Percentiles rank a stretch among this genome's conserved stretches.
Evolutionary conservation across 1,140 invertebrate species (phyloP).

Genomic region (Tetranychus cinnabarinus): DNA sequence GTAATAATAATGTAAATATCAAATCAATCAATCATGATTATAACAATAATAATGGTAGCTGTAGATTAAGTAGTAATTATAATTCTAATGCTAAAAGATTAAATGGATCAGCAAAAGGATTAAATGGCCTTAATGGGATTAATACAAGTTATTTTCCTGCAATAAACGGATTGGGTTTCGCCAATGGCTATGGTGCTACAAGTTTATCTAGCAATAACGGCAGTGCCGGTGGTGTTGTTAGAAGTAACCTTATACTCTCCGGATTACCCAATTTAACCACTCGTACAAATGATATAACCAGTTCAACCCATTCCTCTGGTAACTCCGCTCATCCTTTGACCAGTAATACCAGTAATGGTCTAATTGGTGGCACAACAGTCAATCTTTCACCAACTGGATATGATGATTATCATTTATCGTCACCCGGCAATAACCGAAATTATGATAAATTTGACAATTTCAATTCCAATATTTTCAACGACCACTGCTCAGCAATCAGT

Average conservation of each 20-base stretch:
- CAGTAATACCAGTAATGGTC: neutral
- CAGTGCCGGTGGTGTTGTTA: neutral
- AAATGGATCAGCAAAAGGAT: too few relatives aligned
- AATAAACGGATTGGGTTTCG: neutral
- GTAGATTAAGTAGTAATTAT: too few relatives aligned
- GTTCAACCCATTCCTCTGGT: constrained; percentile 15
- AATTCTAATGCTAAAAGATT: too few relatives aligned
- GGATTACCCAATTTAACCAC: neutral
- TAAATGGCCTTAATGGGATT: too few relatives aligned
- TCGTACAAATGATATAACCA: neutral
- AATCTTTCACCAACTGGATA: neutral
- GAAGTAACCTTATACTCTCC: neutral
- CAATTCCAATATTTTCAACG: neutral
- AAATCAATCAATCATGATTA: too few relatives aligned
- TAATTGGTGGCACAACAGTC: neutral
- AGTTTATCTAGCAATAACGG: neutral
- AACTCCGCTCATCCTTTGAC: constrained; percentile 34
- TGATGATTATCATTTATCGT: neutral
- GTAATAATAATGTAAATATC: too few relatives aligned
- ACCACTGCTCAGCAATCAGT: neutral
- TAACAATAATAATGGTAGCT: too few relatives aligned
- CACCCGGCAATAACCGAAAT: neutral
- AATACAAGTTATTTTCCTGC: neutral
- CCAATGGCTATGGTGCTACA: too few relatives aligned
- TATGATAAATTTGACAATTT: neutral